A percentile compares a stretch with the other conserved stretches of the same genome.
Evolutionary conservation across 1,140 invertebrate genomes (phyloP).

Genomic region (Kradibia gibbosae): DNA sequence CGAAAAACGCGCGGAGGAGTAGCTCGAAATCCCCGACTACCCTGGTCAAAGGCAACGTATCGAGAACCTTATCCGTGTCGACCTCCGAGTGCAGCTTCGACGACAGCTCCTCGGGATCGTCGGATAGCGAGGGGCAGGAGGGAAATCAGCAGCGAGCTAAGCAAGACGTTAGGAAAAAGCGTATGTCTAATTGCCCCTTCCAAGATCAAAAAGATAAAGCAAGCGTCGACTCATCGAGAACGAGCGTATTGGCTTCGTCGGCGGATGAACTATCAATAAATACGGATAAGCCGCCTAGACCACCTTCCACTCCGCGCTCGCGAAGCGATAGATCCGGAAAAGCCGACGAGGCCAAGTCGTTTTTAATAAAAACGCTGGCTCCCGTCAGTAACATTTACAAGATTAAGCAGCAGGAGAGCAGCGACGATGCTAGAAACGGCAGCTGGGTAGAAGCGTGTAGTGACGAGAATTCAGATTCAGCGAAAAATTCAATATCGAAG

Average conservation of each 20-base stretch:
- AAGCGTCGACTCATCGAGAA: conserved; percentile 60
- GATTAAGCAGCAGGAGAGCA: conserved; percentile 72
- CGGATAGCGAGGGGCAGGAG: conserved; percentile 59
- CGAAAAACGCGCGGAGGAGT: conserved; percentile 39
- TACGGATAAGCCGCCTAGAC: conserved; percentile 74
- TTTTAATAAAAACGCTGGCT: conserved; percentile 79
- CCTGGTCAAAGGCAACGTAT: conserved; percentile 46
- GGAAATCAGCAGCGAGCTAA: neutral
- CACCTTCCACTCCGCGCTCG: conserved; percentile 69
- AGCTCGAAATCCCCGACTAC: conserved; percentile 56
- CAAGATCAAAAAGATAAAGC: conserved; percentile 58
- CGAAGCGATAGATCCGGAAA: conserved; percentile 71
- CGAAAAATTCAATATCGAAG: conserved; percentile 55
- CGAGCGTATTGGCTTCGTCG: conserved; percentile 70
- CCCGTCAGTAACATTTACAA: conserved; percentile 81
- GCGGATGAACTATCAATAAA: conserved; percentile 75
- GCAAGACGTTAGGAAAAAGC: conserved; percentile 47
- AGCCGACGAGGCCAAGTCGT: conserved; percentile 80
- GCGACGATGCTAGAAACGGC: conserved; percentile 63
- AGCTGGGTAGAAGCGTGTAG: conserved; percentile 59
- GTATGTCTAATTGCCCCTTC: conserved; percentile 56
- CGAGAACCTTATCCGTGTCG: conserved; percentile 36
- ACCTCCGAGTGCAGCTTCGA: conserved; percentile 61
- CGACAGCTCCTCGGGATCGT: conserved; percentile 60
- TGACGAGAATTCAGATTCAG: conserved; percentile 64